A percentile compares a stretch with the other conserved stretches of the same genome.
Evolutionary conservation across 2,113 vertebrate genomes (phyloP).

Genomic region (Campylorhamphus procurvoides): DNA sequence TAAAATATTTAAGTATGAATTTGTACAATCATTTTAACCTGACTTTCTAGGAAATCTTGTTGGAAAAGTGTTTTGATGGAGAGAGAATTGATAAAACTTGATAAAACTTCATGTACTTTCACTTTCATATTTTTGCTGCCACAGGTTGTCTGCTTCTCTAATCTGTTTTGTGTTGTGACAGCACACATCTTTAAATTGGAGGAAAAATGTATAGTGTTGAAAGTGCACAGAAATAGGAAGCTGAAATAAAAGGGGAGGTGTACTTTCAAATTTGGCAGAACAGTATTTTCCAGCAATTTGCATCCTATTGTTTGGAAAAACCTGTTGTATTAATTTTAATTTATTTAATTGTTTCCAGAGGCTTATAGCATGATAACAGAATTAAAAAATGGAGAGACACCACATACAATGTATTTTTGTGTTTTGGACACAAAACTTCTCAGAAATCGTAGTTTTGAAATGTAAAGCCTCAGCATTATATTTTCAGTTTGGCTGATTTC

Average conservation of each 20-base stretch:
- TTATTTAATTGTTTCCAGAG: background rate
- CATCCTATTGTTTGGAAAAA: background rate
- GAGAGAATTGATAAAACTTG: background rate
- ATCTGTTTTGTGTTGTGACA: background rate
- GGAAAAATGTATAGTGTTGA: background rate
- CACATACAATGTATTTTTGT: background rate
- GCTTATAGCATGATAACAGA: background rate
- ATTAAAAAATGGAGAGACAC: background rate
- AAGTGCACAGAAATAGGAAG: background rate
- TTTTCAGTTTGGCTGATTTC: background rate
- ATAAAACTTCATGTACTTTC: background rate
- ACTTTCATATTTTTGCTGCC: background rate
- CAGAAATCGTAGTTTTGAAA: background rate
- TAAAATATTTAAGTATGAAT: background rate
- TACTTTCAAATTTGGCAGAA: background rate
- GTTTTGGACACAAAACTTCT: background rate
- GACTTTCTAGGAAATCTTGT: background rate
- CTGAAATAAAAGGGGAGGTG: background rate
- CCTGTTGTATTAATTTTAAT: background rate
- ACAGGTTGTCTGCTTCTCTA: background rate
- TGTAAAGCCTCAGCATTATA: accelerated
- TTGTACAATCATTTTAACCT: background rate
- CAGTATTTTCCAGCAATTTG: background rate
- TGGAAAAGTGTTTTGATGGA: background rate
- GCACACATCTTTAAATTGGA: background rate